Base-by-base conservation (phyloP, 2,888 invertebrate species). In the Caenorhabditis japonica region DNA sequence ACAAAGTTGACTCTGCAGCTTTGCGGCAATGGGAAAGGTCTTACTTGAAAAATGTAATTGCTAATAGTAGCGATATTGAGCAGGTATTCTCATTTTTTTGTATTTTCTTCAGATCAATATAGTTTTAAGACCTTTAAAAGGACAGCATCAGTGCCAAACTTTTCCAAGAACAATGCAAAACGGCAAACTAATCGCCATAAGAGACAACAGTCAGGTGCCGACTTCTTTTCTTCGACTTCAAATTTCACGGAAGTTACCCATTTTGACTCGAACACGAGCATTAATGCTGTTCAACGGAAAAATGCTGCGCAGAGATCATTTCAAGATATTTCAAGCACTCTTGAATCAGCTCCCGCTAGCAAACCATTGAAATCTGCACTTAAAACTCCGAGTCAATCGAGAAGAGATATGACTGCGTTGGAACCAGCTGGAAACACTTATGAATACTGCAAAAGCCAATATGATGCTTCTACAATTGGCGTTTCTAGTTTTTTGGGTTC, bases 1-100 rank as follows among this genome's bases (percentile, higher is more conserved):
- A 80, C 46, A 70, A 77, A 69, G 83, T 86, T n/a, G 86, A 86
- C 47, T 85, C 85, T 4, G 56, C 69, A 12, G 83, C 81, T 10
- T 66, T 86, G 33, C 72, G 82, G 33, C 80, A 85, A 60, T 87
- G 81, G 83, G 86, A 86, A 53, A 69, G 75, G 17, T 80, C 81
- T 1, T 79, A 78, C 44, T 74, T 85, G 79, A 81, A 77, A 47
- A 72, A 72, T 47, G 64, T 55, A 12, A 49, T 64, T 38, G 55
- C n/a, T n/a, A n/a, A 61, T 17, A 60, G 39, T 13, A 51, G 61
- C 4, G 49, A 55, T 17, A 55, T 69, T 0, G 55, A 68, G 10
- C 58, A 68, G 19, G 64, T 62, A n/a, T n/a, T n/a, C n/a, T n/a
- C n/a, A n/a, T n/a, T n/a, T n/a, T n/a, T n/a, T n/a, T n/a, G n/a